Evolutionary conservation across 2,113 vertebrate genomes (phyloP), one percentile per base, ranked within the genome.

Genomic region (Actenoides hombroni): DNA sequence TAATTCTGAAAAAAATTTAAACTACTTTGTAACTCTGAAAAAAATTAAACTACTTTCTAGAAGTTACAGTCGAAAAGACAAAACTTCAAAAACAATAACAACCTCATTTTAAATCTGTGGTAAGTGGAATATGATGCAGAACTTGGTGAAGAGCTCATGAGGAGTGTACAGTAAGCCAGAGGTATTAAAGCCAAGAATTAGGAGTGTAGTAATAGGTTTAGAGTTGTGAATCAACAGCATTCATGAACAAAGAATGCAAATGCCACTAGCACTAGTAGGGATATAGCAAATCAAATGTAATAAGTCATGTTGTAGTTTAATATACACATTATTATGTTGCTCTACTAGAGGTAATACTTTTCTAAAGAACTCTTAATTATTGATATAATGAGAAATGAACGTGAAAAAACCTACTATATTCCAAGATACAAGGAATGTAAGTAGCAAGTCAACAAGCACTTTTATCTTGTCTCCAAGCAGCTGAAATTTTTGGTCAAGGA

Each of bases 31-130:
- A 40, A 40, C 12, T 40, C 39, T 40, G 39, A 44, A 18, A 18
- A 44, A 44, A 44, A 6, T 7, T 53, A 61, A 83, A 31, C 5
- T 6, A 28, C 24, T 83, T 76, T 65, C 10, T 42, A 65, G 54
- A 76, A 77, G 13, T 31, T 86, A 23, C 13, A 2, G 7, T 69
- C 25, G 85, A 56, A 7, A 70, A 20, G 24, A 59, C 10, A 65
- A 80, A 53, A n/a, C 3, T 44, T 56, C 25, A 56, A 68, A 48
- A 92, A 1, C 7, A 56, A 18, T 6, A 86, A 5, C 25, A 83
- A 65, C 11, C 0, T 0, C 6, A 35, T 53, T 85, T 83, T 33
- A 40, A 49, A 37, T n/a, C 49, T 40, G 10, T 35, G 12, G 2
- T 28, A 80, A 60, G 18, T 39, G 11, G 10, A 61, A 46, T 48